Evolutionary conservation across 2,797 vertebrate genomes (phyloP).

Genomic region (Astyanax mexicanus): DNA sequence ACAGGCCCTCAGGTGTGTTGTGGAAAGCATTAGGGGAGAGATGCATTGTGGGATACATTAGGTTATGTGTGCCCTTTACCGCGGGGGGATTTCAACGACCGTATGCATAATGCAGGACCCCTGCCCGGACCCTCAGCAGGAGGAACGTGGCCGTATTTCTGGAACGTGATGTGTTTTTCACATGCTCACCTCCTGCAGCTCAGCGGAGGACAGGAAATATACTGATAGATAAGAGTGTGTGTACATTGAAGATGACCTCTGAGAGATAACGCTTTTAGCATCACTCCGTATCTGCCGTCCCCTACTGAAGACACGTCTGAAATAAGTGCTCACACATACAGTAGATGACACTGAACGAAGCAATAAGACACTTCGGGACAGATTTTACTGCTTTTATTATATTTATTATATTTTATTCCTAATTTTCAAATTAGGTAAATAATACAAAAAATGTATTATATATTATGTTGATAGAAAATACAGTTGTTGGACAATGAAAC

Average conservation of each 20-base stretch:
- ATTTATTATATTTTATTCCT: no score
- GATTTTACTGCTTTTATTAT: no score
- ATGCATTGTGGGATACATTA: slow-evolving; percentile 35
- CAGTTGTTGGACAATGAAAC: no score
- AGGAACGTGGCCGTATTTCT: not conserved
- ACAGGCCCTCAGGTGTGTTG: slow-evolving; percentile 25
- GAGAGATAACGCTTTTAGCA: not conserved
- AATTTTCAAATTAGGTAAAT: no score
- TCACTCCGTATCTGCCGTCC: not conserved
- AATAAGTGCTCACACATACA: not conserved
- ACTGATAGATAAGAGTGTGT: no score
- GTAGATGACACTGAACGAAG: slow-evolving; percentile 54
- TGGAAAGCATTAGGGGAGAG: slow-evolving; percentile 21
- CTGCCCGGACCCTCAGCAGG: not conserved
- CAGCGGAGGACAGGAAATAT: not conserved
- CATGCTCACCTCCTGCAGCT: slow-evolving; percentile 5
- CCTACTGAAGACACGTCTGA: not conserved
- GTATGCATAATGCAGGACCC: slow-evolving; percentile 49
- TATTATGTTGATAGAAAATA: no score
- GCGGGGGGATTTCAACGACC: not conserved
- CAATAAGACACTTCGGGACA: not conserved
- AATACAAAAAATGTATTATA: no score
- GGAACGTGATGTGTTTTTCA: slow-evolving; percentile 1
- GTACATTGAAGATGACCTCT: not conserved
- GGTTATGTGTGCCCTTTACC: slow-evolving; percentile 33